Percentiles rank a stretch among this genome's conserved stretches.
Evolutionary conservation across 2,797 vertebrate species (phyloP).

Genomic region (Ceyx erithaca): DNA sequence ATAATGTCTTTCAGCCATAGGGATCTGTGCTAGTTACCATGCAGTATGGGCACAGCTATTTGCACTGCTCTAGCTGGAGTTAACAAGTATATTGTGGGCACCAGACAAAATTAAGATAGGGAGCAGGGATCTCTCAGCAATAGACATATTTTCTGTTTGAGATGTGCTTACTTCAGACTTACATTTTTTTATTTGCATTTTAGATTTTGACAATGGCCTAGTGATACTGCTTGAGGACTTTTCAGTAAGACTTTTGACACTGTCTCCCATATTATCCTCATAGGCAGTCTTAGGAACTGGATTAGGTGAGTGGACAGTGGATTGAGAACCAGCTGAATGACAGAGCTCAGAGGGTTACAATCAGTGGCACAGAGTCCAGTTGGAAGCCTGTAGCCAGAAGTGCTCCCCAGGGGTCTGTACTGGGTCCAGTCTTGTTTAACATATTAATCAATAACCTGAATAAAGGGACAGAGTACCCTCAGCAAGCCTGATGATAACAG

Average conservation of each 20-base stretch:
- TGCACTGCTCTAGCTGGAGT: background rate
- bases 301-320: background rate
- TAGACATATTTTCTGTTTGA: background rate
- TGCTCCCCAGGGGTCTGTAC: background rate
- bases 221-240: background rate
- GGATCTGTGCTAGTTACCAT: background rate
- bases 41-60: background rate
- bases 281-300: background rate
- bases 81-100: background rate
- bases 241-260: background rate
- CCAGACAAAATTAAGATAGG: background rate
- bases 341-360: background rate
- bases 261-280: background rate
- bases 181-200: background rate
- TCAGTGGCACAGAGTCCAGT: background rate
- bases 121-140: background rate
- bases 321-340: background rate
- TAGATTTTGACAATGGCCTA: background rate
- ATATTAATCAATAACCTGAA: background rate
- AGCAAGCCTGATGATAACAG: background rate
- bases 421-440: background rate
- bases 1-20: background rate
- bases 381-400: background rate
- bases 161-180: background rate
- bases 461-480: background rate